A percentile compares a stretch with the other conserved stretches of the same genome.
These are phyloP conservation scores for Meda fulgida DNA, from an alignment of 2,797 vertebrate genomes.

Conservation along the genomic window DNA sequence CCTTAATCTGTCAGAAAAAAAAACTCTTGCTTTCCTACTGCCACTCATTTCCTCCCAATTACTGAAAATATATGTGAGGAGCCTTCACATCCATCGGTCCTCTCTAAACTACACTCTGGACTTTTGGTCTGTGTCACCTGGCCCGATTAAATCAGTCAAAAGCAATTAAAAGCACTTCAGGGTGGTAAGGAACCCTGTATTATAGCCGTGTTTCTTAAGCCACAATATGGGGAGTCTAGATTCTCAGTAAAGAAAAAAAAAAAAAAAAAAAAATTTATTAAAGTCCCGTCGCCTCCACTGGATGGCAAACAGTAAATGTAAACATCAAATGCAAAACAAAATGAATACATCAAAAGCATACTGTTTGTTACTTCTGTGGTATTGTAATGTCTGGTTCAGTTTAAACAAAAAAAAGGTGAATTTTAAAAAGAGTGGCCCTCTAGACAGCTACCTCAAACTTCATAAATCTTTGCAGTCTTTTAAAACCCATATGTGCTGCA, in stretches of 20 bases:
- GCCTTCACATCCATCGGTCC: conserved; percentile 51
- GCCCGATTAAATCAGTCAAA: conserved; percentile 76
- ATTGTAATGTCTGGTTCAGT: conserved; percentile 21
- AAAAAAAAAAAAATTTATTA: not conserved
- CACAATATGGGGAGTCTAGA: conserved; percentile 1
- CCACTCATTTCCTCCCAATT: conserved; percentile 50
- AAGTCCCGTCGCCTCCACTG: not conserved
- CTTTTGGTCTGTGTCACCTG: conserved; percentile 64
- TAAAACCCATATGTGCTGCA: conserved; percentile 21
- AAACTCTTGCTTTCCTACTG: conserved; percentile 8
- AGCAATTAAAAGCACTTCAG: conserved; percentile 75
- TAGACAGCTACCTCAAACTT: conserved; percentile 10
- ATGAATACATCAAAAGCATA: conserved; percentile 11
- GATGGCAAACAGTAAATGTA: not conserved
- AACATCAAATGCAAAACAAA: conserved; percentile 24
- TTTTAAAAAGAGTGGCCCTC: conserved; percentile 12
- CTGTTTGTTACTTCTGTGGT: not conserved
- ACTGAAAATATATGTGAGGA: conserved; percentile 10
- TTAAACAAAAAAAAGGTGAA: not conserved
- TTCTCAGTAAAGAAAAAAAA: not conserved
- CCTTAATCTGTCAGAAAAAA: not conserved
- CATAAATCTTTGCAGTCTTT: not conserved
- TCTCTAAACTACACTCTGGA: conserved; percentile 27
- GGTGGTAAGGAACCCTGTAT: conserved; percentile 73
- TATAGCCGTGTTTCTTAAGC: conserved; percentile 62